Base-by-base conservation (phyloP, 2,888 invertebrate genomes). In the Protophormia terraenovae region DNA sequence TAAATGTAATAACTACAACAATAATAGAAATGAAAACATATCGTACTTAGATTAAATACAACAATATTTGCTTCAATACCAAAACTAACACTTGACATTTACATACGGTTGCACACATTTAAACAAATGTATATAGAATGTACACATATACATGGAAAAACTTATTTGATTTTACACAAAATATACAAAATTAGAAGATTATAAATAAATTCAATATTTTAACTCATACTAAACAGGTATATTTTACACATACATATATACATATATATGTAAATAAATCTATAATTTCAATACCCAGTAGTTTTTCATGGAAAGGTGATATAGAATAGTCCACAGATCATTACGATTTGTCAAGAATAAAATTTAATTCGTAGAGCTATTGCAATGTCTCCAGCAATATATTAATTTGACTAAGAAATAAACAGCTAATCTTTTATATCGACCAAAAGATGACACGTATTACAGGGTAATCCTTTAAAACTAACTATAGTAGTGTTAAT, bases 31-130 rank as follows among this genome's bases (percentile, higher is more conserved):
- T 76, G 69, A 45, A 66, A 80, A 80, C 80, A 69, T 80, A 71
- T 66, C 69, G 72, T 72, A 45, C 35, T 55, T 27, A 58, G 66
- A 80, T 76, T 76, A 72, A 55, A 66, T 72, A 67, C 45, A 75
- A 84, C 41, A 76, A 41, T 38, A 76, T 73, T 75, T 69, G 29
- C 47, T 47, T 27, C 47, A 71, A 84, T 64, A 58, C 24, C 38
- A 55, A 75, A 71, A 80, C 38, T 32, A 84, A 80, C 66, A 84
- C 76, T 76, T 80, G 76, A 60, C 75, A 72, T 64, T 60, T 32
- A 38, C n/a, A 16, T 5, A 5, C 19, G 16, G 2, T 6, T 10
- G 24, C 24, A 50, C 12, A 22, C 12, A 22, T 50, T 24, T 22
- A n/a, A 12, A 22, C 47, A 50, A 50, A 24, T 12, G 24, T 3